phyloP scores from a whole-genome alignment of 2,888 invertebrate species.

The Cataglyphis cursor region DNA sequence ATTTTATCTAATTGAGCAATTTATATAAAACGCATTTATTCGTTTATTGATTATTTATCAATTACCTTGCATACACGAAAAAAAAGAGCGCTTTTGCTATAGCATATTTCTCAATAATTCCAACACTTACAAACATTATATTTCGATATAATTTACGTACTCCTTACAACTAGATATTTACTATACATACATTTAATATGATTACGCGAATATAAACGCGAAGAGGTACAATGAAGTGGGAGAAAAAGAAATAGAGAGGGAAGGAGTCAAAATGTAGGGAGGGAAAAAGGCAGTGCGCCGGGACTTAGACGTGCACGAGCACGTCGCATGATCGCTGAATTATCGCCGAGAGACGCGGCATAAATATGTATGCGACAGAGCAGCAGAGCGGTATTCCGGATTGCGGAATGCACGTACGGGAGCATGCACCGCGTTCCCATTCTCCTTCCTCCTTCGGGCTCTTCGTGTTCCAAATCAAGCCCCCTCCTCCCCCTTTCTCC shows the following conservation, averaged over 20 bases:
- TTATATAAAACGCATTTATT: not conserved
- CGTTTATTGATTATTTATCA: not conserved
- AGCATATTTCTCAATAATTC: not conserved
- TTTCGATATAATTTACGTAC: slow-evolving; percentile 15
- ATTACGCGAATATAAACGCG: slow-evolving; percentile 18
- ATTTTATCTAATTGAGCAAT: not conserved
- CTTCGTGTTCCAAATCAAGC: slow-evolving; percentile 47
- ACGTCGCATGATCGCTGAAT: slow-evolving; percentile 84
- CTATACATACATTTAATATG: not conserved
- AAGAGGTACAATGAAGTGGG: not conserved
- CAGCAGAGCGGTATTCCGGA: slow-evolving; percentile 81
- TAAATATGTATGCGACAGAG: slow-evolving; percentile 83
- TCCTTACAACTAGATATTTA: not conserved
- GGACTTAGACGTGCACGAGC: slow-evolving; percentile 74
- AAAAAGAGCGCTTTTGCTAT: not conserved
- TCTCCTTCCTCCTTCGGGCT: slow-evolving; percentile 36
- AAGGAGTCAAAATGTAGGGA: not conserved
- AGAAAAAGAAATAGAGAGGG: not conserved
- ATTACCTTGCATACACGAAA: not conserved
- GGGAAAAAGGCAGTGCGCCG: slow-evolving; percentile 58
- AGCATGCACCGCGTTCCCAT: slow-evolving; percentile 69
- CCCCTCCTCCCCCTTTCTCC: slow-evolving; percentile 20
- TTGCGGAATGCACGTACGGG: slow-evolving; percentile 80
- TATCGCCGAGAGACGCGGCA: slow-evolving; percentile 82
- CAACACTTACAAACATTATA: not conserved